Conservation (phyloP, 2,888 invertebrate species). For the Pimpla rufipes region DNA sequence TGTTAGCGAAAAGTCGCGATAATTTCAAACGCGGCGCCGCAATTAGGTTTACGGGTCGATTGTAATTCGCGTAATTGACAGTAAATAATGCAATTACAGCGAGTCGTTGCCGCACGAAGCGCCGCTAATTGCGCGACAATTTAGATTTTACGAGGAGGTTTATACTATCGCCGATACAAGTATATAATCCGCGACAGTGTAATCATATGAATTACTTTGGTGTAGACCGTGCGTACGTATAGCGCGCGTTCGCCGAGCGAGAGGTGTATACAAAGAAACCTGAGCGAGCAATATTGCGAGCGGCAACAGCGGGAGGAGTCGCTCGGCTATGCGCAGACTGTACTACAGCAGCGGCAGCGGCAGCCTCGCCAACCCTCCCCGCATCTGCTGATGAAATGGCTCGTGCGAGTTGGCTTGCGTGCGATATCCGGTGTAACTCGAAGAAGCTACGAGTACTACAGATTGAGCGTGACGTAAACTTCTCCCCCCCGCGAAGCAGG, state of each 20-base stretch:
- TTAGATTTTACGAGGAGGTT: constrained; percentile 17
- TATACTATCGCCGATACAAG: constrained; percentile 5
- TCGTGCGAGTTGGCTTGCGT: constrained; percentile 2
- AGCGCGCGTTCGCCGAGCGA: background rate
- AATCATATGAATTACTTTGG: constrained; percentile 10
- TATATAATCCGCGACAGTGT: background rate
- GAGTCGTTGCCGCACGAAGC: background rate
- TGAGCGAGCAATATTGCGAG: constrained; percentile 9
- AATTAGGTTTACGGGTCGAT: background rate
- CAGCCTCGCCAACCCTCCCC: background rate
- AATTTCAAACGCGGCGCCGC: too few species aligned
- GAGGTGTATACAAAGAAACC: constrained; percentile 1
- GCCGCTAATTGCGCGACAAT: background rate
- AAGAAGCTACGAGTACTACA: background rate
- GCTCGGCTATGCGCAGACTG: background rate
- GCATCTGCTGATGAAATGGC: constrained; percentile 26
- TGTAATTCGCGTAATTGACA: background rate
- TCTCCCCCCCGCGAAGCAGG: background rate
- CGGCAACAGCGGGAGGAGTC: background rate
- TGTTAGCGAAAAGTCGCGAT: too few species aligned
- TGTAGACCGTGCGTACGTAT: background rate
- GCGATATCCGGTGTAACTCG: constrained; percentile 8
- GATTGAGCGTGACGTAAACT: constrained; percentile 3
- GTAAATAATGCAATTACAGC: background rate
- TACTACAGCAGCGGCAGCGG: too few species aligned